These are phyloP conservation scores for Gallinago nigripennis DNA, from an alignment of 2,797 vertebrate species.

Conservation along the genomic window DNA sequence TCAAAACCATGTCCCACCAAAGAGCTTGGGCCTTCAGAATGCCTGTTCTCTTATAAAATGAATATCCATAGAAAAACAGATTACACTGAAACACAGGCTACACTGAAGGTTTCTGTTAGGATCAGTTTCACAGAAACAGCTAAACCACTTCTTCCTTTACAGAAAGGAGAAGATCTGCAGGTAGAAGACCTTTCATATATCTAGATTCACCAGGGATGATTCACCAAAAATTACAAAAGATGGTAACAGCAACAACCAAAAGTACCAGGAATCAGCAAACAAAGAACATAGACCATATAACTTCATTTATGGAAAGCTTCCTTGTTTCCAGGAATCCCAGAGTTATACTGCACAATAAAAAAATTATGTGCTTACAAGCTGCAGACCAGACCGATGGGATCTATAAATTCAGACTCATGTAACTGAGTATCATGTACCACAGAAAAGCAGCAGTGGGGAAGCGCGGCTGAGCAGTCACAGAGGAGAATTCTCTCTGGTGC, in stretches of 20 bases:
- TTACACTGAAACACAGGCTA: neutral
- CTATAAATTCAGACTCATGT: neutral
- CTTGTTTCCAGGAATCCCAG: neutral
- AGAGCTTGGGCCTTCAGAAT: neutral
- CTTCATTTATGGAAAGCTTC: neutral
- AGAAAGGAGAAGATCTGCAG: neutral
- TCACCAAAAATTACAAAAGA: neutral
- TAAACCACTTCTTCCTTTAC: neutral
- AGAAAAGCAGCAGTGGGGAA: neutral
- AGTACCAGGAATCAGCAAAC: neutral
- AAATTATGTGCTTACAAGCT: neutral
- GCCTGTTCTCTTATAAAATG: neutral
- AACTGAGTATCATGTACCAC: rapidly evolving
- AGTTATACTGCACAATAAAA: neutral
- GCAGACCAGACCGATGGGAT: neutral
- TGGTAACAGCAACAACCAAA: neutral
- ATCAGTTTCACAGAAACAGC: neutral
- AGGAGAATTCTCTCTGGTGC: neutral
- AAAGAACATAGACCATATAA: rapidly evolving
- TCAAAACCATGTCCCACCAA: rapidly evolving
- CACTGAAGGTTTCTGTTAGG: neutral
- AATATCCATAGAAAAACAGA: neutral
- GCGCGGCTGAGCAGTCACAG: neutral
- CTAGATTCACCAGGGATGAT: neutral
- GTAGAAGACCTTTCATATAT: neutral